Percentiles rank a stretch among this genome's conserved stretches.
These are phyloP conservation scores for Crotalus helleri DNA, from an alignment of 2,113 vertebrate species.

Conservation along the genomic window DNA sequence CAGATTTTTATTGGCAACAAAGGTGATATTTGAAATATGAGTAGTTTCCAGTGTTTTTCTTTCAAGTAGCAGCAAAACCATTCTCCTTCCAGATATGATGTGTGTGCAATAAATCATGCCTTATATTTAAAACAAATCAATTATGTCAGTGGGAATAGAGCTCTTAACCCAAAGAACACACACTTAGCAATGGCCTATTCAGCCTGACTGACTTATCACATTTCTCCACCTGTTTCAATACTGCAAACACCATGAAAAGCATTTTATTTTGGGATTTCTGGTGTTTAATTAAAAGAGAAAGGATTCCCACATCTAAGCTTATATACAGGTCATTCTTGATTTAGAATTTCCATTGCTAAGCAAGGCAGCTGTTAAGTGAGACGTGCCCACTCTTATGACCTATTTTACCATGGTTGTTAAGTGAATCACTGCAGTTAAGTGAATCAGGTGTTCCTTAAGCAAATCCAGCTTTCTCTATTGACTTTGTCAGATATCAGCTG, in stretches of 20 bases:
- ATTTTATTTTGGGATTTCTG: not conserved
- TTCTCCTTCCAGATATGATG: slow-evolving; percentile 7
- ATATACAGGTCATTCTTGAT: not conserved
- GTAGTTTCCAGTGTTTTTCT: not conserved
- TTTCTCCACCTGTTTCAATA: not conserved
- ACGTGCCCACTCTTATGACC: not conserved
- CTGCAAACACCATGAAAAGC: not conserved
- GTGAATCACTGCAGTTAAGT: not conserved
- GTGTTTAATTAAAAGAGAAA: not conserved
- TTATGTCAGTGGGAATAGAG: not conserved
- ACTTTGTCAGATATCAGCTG: not conserved
- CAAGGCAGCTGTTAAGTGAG: not conserved
- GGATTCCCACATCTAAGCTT: not conserved
- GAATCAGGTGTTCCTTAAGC: not conserved
- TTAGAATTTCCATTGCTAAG: not conserved
- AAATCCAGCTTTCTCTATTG: not conserved
- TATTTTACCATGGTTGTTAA: not conserved
- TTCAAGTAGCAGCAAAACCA: slow-evolving; percentile 25
- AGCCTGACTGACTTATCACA: not conserved
- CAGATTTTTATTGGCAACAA: slow-evolving; percentile 37
- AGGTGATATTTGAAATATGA: slow-evolving; percentile 5
- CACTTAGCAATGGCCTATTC: not conserved
- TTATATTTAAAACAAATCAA: not conserved
- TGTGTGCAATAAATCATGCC: not conserved
- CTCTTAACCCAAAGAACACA: slow-evolving; percentile 1